Evolutionary conservation across 1,140 invertebrate species (phyloP), one percentile per base, ranked within the genome.

Genomic region (Drosophila sp.): DNA sequence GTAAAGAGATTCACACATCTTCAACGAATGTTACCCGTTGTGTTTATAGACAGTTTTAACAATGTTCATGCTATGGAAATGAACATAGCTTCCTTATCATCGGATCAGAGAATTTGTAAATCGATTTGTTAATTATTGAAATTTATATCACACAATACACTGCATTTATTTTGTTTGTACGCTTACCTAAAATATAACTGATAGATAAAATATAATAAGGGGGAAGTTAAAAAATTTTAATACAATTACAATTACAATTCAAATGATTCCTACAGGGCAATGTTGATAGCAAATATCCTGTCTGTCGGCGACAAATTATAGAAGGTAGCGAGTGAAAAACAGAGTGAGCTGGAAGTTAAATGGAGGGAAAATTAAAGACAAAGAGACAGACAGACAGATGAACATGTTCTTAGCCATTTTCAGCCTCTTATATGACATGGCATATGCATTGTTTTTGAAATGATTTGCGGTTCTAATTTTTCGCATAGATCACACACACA

Each of bases 361-460:
- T 40, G 2, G 46, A 50, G 27, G 14, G n/a, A 50, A 21, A 32
- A 6, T 4, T 14, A 7, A 11, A 32, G 46, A 50, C 11, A 34
- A 27, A 34, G 46, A n/a, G 46, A 32, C 5, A 14, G 46, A 16
- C 11, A 38, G 27, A 9, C 7, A 16, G 45, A 11, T 3, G 16
- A 38, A n/a, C n/a, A n/a, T 27, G 67, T 61, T 57, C 56, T 59
- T 58, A 56, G 43, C 62, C 64, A 71, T 70, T 70, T 50, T 36
- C 61, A 41, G 59, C 54, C 57, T 53, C 77, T 69, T 77, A 36
- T 81, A 76, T 87, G 82, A 87, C 82, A 86, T 82, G 82, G 82
- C 82, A 87, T 87, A 86, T 86, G 82, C 82, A 86, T 86, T 86
- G 82, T 86, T 87, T 82, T 82, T 71, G 76, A 78, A 86, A 86